phyloP scores from a whole-genome alignment of 2,797 vertebrate species.

The Acipenser transmontanus region DNA sequence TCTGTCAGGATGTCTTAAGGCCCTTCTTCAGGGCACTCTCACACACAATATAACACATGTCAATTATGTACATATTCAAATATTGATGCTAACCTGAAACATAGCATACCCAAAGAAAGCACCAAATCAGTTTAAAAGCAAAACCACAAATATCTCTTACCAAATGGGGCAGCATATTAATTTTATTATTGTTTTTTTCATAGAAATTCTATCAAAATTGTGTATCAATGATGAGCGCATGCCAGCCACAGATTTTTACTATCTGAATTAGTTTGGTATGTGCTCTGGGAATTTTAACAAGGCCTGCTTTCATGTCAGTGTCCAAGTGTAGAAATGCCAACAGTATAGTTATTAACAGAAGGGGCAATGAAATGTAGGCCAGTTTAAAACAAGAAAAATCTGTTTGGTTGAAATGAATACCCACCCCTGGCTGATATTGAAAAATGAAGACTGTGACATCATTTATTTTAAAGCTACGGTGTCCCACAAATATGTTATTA shows the following conservation, averaged over 20 bases:
- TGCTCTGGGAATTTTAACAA: neutral
- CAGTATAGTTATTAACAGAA: conserved; percentile 7
- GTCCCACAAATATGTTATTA: too few relatives aligned
- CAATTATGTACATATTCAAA: conserved; percentile 3
- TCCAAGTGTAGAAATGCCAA: neutral
- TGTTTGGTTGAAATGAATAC: too few relatives aligned
- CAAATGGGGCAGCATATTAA: too few relatives aligned
- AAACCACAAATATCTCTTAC: too few relatives aligned
- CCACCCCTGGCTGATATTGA: too few relatives aligned
- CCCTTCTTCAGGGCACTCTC: conserved; percentile 32
- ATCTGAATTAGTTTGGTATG: conserved; percentile 2
- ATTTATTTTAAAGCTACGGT: too few relatives aligned
- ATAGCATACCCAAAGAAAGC: too few relatives aligned
- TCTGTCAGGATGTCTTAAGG: conserved; percentile 24
- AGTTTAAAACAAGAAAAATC: neutral
- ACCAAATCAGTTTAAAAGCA: too few relatives aligned
- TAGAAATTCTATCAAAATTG: too few relatives aligned
- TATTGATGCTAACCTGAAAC: neutral
- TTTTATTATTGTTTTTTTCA: too few relatives aligned
- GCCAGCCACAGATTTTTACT: neutral
- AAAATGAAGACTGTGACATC: too few relatives aligned
- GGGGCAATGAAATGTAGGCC: conserved; percentile 8
- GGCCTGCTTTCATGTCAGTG: neutral
- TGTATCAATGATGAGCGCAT: too few relatives aligned
- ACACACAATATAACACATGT: conserved; percentile 9